phyloP scores from a whole-genome alignment of 2,797 vertebrate species.

The Discoglossus pictus region DNA sequence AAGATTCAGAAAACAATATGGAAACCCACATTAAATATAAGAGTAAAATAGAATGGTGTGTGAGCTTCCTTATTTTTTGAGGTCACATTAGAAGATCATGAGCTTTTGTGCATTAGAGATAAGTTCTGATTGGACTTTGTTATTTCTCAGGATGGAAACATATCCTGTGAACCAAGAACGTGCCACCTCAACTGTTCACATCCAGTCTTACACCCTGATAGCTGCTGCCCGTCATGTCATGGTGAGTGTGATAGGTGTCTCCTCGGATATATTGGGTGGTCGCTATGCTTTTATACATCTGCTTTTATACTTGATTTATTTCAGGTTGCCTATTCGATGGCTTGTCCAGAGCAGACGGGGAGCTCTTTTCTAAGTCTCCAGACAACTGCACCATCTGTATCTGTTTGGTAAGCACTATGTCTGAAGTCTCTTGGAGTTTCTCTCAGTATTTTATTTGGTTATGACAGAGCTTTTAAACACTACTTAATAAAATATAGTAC shows the following conservation, averaged over 20 bases:
- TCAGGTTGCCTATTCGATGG: conserved; percentile 71
- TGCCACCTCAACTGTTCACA: conserved; percentile 69
- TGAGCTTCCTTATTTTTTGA: no score
- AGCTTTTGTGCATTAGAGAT: background rate
- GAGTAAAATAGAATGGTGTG: no score
- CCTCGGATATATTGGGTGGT: background rate
- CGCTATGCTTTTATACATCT: background rate
- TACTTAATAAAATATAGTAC: no score
- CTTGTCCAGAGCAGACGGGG: conserved; percentile 63
- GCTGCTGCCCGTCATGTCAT: conserved; percentile 64
- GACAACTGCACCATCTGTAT: conserved; percentile 73
- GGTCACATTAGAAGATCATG: no score
- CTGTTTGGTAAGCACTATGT: conserved; percentile 69
- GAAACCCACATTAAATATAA: no score
- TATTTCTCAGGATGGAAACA: conserved; percentile 61
- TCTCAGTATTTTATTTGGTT: no score
- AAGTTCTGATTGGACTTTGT: background rate
- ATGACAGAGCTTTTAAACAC: no score
- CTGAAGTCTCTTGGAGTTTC: background rate
- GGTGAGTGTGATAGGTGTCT: conserved; percentile 30
- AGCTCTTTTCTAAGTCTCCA: conserved; percentile 64
- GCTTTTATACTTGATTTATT: conserved; percentile 14
- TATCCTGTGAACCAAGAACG: conserved; percentile 59
- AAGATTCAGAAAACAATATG: no score
- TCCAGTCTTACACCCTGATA: conserved; percentile 55